Conservation (phyloP, 2,888 invertebrate genomes). For the Dioctria linearis region DNA sequence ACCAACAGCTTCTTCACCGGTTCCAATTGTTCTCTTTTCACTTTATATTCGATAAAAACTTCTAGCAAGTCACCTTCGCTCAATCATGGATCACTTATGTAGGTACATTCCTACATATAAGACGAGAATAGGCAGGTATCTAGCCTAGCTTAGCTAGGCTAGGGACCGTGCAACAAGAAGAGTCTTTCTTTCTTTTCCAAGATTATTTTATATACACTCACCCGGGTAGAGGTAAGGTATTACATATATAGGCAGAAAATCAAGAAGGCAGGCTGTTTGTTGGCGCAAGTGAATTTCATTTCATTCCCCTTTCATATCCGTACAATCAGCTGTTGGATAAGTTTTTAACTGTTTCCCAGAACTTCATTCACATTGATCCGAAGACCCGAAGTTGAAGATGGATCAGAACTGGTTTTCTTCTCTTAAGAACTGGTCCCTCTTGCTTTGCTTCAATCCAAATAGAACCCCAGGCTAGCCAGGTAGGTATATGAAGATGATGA, state of each 20-base stretch:
- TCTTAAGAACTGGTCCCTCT: slow-evolving; percentile 24
- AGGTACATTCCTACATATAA: not conserved
- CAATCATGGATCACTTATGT: slow-evolving; percentile 40
- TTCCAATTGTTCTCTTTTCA: slow-evolving; percentile 49
- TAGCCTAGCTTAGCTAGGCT: too few relatives aligned
- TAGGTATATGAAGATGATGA: not conserved
- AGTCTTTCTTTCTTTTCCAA: too few relatives aligned
- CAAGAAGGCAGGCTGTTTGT: not conserved
- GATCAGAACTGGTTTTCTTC: slow-evolving; percentile 32
- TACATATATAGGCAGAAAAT: not conserved
- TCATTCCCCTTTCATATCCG: not conserved
- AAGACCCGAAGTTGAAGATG: slow-evolving; percentile 13
- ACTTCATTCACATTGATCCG: slow-evolving; percentile 57
- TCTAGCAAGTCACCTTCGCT: slow-evolving; percentile 43
- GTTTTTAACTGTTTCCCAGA: slow-evolving; percentile 56
- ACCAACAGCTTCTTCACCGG: slow-evolving; percentile 41
- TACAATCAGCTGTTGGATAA: slow-evolving; percentile 57
- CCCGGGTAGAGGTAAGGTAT: slow-evolving; percentile 7
- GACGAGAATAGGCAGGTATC: too few relatives aligned
- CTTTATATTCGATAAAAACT: slow-evolving; percentile 37
- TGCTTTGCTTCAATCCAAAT: not conserved
- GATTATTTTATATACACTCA: too few relatives aligned
- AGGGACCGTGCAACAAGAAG: too few relatives aligned
- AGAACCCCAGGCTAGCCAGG: not conserved
- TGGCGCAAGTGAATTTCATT: slow-evolving; percentile 27